These are phyloP conservation scores for Nomada fabriciana DNA, from an alignment of 2,888 invertebrate species.

Conservation along the genomic window DNA sequence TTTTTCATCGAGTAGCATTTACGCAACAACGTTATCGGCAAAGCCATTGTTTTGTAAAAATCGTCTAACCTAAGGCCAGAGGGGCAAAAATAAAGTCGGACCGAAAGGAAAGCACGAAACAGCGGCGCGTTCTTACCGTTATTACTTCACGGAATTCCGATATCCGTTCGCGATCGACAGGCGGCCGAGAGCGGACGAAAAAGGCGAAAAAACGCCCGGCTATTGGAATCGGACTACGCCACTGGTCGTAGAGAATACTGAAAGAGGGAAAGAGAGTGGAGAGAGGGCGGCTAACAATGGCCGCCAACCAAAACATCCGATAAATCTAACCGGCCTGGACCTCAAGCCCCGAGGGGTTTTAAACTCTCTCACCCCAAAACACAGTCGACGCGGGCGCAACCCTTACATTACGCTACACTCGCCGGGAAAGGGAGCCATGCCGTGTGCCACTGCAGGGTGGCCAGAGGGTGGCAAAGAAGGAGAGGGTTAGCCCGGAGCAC, in stretches of 20 bases:
- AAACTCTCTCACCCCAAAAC: slow-evolving; percentile 80
- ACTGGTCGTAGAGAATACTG: slow-evolving; percentile 67
- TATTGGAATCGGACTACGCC: slow-evolving; percentile 68
- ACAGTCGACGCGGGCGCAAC: slow-evolving; percentile 78
- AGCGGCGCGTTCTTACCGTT: slow-evolving; percentile 46
- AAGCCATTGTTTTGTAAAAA: neutral
- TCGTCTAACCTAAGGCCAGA: neutral
- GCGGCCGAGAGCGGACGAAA: slow-evolving; percentile 19
- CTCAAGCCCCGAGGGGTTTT: slow-evolving; percentile 84
- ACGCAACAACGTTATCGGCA: neutral
- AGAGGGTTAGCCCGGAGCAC: slow-evolving; percentile 52
- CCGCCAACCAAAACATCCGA: slow-evolving; percentile 85
- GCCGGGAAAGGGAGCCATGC: slow-evolving; percentile 74
- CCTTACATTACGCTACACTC: slow-evolving; percentile 83
- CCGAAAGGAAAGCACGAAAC: slow-evolving; percentile 20
- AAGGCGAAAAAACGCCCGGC: slow-evolving; percentile 56
- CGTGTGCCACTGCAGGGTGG: slow-evolving; percentile 67
- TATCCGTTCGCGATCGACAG: slow-evolving; percentile 39
- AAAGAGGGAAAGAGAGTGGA: slow-evolving; percentile 67
- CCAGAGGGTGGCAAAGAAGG: slow-evolving; percentile 56
- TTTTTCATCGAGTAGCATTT: too few relatives aligned
- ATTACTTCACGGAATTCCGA: slow-evolving; percentile 39
- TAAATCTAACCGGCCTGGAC: slow-evolving; percentile 84
- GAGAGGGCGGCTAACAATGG: slow-evolving; percentile 82
- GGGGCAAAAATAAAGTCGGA: neutral